Base-by-base conservation (phyloP, 2,888 invertebrate genomes). In the Scrobipalpa costella region DNA sequence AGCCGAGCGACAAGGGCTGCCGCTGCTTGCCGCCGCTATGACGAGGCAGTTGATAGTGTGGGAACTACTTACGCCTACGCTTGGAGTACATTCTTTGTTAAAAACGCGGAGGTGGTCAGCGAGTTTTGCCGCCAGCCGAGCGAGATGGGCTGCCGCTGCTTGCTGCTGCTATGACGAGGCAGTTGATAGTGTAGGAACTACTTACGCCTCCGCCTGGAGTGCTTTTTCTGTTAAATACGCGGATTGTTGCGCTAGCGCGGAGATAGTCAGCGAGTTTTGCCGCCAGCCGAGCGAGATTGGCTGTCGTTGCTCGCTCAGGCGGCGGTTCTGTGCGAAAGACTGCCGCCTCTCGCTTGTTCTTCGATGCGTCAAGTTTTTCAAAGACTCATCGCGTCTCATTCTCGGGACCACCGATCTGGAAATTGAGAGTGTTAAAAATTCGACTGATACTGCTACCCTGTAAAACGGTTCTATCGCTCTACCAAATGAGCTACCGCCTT, bases 321-420 rank as follows among this genome's bases (percentile, higher is more conserved):
- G 76, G 11, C 75, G 70, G 57, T 40, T 79, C 73, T 72, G 64
- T 75, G 75, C 36, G 80, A 75, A 52, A 21, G 76, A 69, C 63
- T 73, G 73, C 57, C 74, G 73, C 64, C 72, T 71, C 62, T 77
- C 78, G 70, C 77, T 79, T 58, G 68, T 65, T 52, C 74, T 75
- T 11, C 75, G 70, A 52, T 38, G 75, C 69, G 73, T 68, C 67
- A 85, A 66, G 74, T 81, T 87, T 73, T 73, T 88, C 73, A 77
- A 17, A 73, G 90, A 90, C 2, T 89, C 90, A 88, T 87, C 83
- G 72, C 89, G 90, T 84, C 80, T 85, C 90, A 91, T 91, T 88
- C 85, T 90, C 81, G 80, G 74, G 73, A 81, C 76, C 80, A 77
- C 80, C 79, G 77, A 71, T 83, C 88, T 89, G 83, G 7, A 82